These are phyloP conservation scores for Sebastes vulpes DNA, from an alignment of 2,797 vertebrate genomes.

Conservation along the genomic window DNA sequence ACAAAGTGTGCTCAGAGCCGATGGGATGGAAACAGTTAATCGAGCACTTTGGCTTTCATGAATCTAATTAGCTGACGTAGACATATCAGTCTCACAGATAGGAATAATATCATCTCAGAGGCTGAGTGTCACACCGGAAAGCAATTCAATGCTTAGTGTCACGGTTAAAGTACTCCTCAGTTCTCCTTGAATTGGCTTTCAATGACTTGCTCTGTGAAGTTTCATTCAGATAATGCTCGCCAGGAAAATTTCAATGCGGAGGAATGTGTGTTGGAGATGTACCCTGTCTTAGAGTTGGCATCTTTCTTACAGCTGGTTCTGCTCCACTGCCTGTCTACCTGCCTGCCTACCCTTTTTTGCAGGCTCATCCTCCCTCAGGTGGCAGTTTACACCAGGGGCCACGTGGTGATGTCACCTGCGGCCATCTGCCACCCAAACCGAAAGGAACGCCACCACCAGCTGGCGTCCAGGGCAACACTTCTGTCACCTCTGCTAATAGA, in stretches of 20 bases:
- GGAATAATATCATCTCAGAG: conserved; percentile 51
- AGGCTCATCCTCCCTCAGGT: conserved; percentile 19
- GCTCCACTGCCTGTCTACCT: conserved; percentile 32
- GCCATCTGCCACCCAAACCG: conserved; percentile 61
- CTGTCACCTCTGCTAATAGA: conserved; percentile 39
- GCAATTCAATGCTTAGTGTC: conserved; percentile 48
- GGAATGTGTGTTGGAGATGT: conserved; percentile 49
- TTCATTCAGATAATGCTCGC: conserved; percentile 55
- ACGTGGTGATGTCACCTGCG: conserved; percentile 3
- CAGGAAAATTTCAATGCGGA: conserved; percentile 45
- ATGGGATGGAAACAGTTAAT: conserved; percentile 53
- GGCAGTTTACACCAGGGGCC: conserved; percentile 41
- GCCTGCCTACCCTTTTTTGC: neutral
- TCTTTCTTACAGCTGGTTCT: conserved; percentile 38
- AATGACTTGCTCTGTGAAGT: conserved; percentile 46
- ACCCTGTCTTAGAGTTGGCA: conserved; percentile 34
- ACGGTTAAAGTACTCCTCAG: conserved; percentile 39
- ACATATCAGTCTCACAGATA: conserved; percentile 43
- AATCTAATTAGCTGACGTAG: conserved; percentile 58
- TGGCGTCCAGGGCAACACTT: conserved; percentile 27
- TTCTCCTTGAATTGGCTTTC: conserved; percentile 53
- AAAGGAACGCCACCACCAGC: conserved; percentile 47
- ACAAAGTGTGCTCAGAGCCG: neutral
- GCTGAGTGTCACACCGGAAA: conserved; percentile 34
- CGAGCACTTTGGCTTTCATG: conserved; percentile 42